Evolutionary conservation across 2,888 invertebrate genomes (phyloP), one percentile per base, ranked within the genome.

Genomic region (Torymus aiolomorphi): DNA sequence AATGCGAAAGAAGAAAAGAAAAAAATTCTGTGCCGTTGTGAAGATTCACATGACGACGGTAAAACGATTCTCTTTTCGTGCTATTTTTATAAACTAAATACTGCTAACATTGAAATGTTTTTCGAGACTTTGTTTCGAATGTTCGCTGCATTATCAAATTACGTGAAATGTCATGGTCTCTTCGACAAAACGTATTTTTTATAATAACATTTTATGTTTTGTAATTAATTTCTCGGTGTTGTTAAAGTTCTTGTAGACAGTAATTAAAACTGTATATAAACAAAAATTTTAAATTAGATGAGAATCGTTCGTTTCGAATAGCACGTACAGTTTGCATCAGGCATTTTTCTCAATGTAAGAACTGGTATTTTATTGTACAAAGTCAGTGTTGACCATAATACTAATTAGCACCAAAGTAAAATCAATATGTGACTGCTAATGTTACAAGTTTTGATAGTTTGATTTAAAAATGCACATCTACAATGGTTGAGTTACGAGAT

Each of bases 11-110:
- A 49, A 18, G 57, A 14, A 59, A 20, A 18, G 13, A 42, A 18
- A 61, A 52, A 24, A 24, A n/a, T 12, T n/a, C 42, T 42, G 8
- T 42, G 42, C 42, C 42, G 8, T 42, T 42, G 42, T 42, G 42
- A 42, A 8, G 10, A 18, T 73, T 63, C 10, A 51, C 24, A 20
- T 14, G 18, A 18, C 31, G 18, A 4, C 0, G 31, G 54, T 14
- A 14, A 13, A 20, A 14, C 42, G 18, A 52, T 63, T 56, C n/a
- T 56, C n/a, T 56, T 56, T 63, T 18, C 18, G 16, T 11, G n/a
- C 52, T 62, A 73, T 54, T 73, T 73, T 73, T 73, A 42, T 56
- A 61, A 72, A 3, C 10, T 42, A 52, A 67, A n/a, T 67, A 13
- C 16, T 61, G 51, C 10, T 69, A 12, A 51, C 61, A 16, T 59